A percentile compares a stretch with the other conserved stretches of the same genome.
phyloP scores from a whole-genome alignment of 2,113 vertebrate species.

The Gambusia holbrooki region DNA sequence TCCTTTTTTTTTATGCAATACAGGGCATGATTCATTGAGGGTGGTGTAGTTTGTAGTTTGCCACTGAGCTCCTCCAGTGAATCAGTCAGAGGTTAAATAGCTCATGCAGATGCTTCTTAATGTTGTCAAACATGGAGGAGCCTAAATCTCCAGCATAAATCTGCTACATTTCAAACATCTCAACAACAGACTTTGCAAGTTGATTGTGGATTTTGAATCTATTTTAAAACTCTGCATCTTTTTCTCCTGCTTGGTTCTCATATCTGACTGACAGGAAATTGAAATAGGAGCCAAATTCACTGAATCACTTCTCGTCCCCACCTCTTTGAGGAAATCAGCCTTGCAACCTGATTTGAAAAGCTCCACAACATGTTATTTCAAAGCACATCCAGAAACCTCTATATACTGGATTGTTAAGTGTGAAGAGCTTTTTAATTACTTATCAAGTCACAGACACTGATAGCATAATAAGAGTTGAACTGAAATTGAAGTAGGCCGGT shows the following conservation, averaged over 20 bases:
- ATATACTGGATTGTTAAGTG: not conserved
- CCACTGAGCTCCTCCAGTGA: not conserved
- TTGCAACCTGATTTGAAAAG: slow-evolving; percentile 9
- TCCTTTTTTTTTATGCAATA: no score
- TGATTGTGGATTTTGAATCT: slow-evolving; percentile 13
- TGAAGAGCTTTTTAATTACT: slow-evolving; percentile 20
- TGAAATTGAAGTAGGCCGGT: slow-evolving; percentile 33
- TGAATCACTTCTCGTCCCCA: not conserved
- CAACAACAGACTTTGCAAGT: no score
- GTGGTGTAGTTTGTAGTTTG: slow-evolving; percentile 16
- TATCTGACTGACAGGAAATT: no score
- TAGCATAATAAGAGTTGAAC: slow-evolving; percentile 33
- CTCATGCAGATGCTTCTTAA: slow-evolving; percentile 8
- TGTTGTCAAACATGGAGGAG: not conserved
- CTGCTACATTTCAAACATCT: no score
- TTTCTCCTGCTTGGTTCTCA: not conserved
- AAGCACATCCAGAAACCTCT: slow-evolving; percentile 5
- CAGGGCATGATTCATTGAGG: not conserved
- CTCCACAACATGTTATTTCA: not conserved
- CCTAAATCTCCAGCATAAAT: not conserved
- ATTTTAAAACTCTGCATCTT: not conserved
- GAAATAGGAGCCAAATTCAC: not conserved
- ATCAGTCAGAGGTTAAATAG: slow-evolving; percentile 37
- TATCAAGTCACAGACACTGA: slow-evolving; percentile 6
- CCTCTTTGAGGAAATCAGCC: slow-evolving; percentile 3